These are phyloP conservation scores for Chunga burmeisteri DNA, from an alignment of 2,113 vertebrate genomes.

Conservation along the genomic window DNA sequence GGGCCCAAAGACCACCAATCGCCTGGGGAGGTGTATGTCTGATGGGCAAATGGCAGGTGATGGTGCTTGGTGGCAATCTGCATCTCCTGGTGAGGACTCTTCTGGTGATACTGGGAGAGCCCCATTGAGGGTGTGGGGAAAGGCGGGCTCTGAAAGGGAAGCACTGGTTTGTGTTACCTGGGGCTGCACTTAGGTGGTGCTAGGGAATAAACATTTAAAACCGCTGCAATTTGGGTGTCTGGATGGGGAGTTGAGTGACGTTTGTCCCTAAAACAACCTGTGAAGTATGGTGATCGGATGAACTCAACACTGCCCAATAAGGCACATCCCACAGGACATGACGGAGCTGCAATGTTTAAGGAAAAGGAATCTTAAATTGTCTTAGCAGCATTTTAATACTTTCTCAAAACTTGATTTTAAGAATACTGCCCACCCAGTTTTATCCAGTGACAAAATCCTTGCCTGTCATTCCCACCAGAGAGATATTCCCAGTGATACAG, in stretches of 20 bases:
- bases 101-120: no score
- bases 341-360: background rate
- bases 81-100: background rate
- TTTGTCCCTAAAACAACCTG: background rate
- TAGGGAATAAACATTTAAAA: background rate
- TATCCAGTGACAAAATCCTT: background rate
- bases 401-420: background rate
- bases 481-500: background rate
- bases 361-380: background rate
- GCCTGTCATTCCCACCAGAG: background rate
- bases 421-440: background rate
- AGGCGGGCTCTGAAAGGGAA: rapidly evolving
- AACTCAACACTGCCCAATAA: background rate
- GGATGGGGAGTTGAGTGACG: rapidly evolving
- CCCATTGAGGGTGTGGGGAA: rapidly evolving
- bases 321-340: no score
- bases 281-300: background rate
- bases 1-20: background rate
- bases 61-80: background rate
- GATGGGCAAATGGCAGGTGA: background rate
- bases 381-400: background rate
- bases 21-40: background rate
- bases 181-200: background rate
- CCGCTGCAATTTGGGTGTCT: background rate
- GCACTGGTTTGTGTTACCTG: background rate